These are phyloP conservation scores for Dryobota labecula DNA, from an alignment of 2,888 invertebrate genomes.

Conservation along the genomic window DNA sequence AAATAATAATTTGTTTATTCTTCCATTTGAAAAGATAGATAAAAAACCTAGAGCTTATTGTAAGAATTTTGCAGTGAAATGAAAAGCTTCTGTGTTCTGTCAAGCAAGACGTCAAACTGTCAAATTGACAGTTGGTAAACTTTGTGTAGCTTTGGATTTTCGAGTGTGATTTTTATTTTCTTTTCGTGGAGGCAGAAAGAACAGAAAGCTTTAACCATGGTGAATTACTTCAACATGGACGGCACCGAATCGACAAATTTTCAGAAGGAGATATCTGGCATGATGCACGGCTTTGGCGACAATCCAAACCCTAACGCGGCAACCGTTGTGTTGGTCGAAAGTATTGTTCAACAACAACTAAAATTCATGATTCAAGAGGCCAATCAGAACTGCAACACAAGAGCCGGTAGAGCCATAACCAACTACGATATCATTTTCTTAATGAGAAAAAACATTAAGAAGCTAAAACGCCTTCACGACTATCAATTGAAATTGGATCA, in stretches of 20 bases:
- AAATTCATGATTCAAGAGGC: conserved; percentile 94
- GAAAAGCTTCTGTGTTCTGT: not conserved
- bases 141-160: conserved; percentile 4
- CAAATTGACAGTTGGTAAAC: conserved; percentile 30
- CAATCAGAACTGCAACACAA: conserved; percentile 91
- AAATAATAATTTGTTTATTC: not conserved
- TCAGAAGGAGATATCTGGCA: conserved; percentile 94
- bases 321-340: conserved; percentile 96
- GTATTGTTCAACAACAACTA: conserved; percentile 95
- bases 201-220: conserved; percentile 69
- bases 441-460: conserved; percentile 95
- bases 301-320: conserved; percentile 95
- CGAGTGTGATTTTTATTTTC: not conserved
- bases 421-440: conserved; percentile 95
- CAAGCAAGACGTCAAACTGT: too few species aligned
- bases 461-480: conserved; percentile 94
- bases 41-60: not conserved
- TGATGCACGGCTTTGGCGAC: conserved; percentile 99
- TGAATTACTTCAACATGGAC: conserved; percentile 84
- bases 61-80: not conserved
- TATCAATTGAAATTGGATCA: conserved; percentile 92
- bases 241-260: conserved; percentile 84
- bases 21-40: too few species aligned
- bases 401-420: conserved; percentile 90
- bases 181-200: not conserved